phyloP scores from a whole-genome alignment of 2,888 invertebrate species.

The Atethmia centrago region DNA sequence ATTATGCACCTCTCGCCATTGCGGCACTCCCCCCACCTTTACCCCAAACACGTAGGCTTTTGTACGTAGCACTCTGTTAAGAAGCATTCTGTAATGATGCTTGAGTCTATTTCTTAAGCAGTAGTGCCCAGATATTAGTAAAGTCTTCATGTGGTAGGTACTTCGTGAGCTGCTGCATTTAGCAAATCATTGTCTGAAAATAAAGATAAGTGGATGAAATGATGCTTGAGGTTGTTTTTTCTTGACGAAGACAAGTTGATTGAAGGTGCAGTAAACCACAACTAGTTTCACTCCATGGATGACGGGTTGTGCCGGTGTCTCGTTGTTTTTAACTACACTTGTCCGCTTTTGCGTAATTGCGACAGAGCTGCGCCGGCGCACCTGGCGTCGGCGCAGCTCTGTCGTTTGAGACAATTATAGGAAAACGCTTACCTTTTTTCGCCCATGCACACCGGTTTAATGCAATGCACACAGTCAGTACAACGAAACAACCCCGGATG shows the following conservation, averaged over 20 bases:
- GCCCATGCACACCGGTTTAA: constrained; percentile 25
- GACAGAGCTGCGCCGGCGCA: constrained; percentile 79
- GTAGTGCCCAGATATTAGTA: not conserved
- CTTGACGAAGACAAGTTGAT: constrained; percentile 26
- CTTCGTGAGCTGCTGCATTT: constrained; percentile 3
- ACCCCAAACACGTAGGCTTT: constrained; percentile 41
- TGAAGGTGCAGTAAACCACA: constrained; percentile 68
- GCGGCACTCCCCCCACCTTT: constrained; percentile 63
- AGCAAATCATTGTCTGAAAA: constrained; percentile 2
- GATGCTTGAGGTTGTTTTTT: constrained; percentile 8
- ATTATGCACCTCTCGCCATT: constrained; percentile 80
- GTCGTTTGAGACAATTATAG: constrained; percentile 72
- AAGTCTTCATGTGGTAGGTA: not conserved
- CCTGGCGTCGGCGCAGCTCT: constrained; percentile 69
- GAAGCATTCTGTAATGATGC: constrained; percentile 5
- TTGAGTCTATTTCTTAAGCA: constrained; percentile 2
- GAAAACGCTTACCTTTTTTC: constrained; percentile 65
- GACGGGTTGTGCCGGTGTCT: constrained; percentile 76
- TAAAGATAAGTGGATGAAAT: not conserved
- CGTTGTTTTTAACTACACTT: constrained; percentile 75
- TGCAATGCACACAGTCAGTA: constrained; percentile 4
- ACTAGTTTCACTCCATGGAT: constrained; percentile 78
- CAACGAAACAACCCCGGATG: constrained; percentile 15
- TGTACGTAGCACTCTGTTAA: constrained; percentile 9
- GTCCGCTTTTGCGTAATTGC: constrained; percentile 79